Evolutionary conservation across 2,797 vertebrate genomes (phyloP).

Genomic region (Betta splendens): DNA sequence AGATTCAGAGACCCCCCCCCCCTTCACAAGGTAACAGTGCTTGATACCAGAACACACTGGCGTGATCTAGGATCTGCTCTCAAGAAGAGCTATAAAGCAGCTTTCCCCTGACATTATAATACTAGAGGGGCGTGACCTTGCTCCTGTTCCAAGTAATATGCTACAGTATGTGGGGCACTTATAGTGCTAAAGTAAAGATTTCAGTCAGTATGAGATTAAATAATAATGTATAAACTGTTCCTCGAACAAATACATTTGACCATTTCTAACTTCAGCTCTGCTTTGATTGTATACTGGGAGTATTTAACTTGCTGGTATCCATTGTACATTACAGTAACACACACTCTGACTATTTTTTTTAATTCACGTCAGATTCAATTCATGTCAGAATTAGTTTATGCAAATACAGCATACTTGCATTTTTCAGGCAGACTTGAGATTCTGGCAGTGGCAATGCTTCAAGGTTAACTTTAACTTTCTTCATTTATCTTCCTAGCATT

Average conservation of each 20-base stretch:
- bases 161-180: not conserved
- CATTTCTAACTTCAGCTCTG: not conserved
- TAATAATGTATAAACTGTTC: no score
- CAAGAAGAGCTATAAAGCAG: constrained; percentile 23
- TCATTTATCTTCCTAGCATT: not conserved
- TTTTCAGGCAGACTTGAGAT: not conserved
- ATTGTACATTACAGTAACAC: no score
- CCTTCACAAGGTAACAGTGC: constrained; percentile 55
- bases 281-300: constrained; percentile 4
- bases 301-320: no score
- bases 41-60: constrained; percentile 31
- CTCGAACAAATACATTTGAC: not conserved
- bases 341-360: no score
- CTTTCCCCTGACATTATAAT: constrained; percentile 47
- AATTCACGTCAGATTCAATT: no score
- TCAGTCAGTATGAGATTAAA: no score
- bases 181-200: not conserved
- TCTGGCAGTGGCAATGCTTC: constrained; percentile 14
- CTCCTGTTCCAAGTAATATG: not conserved
- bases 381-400: no score
- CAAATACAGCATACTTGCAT: no score
- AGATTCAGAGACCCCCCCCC: constrained; percentile 27
- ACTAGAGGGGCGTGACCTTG: not conserved
- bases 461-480: constrained; percentile 10
- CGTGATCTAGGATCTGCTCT: constrained; percentile 59